phyloP scores from a whole-genome alignment of 2,797 vertebrate genomes.

The Champsocephalus gunnari region DNA sequence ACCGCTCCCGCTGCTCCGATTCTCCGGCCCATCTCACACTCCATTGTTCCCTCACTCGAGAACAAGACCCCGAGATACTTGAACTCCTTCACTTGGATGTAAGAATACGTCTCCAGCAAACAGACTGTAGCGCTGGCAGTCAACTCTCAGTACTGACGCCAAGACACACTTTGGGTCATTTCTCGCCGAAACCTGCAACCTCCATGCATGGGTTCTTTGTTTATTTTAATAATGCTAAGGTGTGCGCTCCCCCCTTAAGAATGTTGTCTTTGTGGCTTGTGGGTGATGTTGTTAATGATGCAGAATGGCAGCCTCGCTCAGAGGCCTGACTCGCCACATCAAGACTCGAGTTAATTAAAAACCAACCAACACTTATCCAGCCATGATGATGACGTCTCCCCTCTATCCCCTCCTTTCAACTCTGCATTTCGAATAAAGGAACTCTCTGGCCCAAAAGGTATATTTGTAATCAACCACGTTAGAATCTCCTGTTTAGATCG shows the following conservation, averaged over 20 bases:
- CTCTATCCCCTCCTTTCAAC: too few relatives aligned
- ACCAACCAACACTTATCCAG: conserved; percentile 7
- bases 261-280: conserved; percentile 7
- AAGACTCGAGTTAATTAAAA: conserved; percentile 38
- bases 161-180: not conserved
- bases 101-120: conserved; percentile 30
- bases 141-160: not conserved
- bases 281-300: conserved; percentile 32
- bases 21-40: too few relatives aligned
- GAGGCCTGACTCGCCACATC: conserved; percentile 38
- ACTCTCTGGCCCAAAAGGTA: too few relatives aligned
- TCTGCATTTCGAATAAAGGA: too few relatives aligned
- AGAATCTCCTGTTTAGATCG: not conserved
- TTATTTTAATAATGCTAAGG: conserved; percentile 12
- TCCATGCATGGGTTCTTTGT: not conserved
- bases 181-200: conserved; percentile 10
- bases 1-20: too few relatives aligned
- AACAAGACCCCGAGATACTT: too few relatives aligned
- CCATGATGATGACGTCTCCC: conserved; percentile 29
- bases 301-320: conserved; percentile 30
- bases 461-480: not conserved
- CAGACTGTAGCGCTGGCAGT: conserved; percentile 1
- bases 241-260: not conserved
- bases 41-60: too few relatives aligned
- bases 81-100: too few relatives aligned